Evolutionary conservation across 2,888 invertebrate species (phyloP).

Genomic region (Caenorhabditis panamensis): DNA sequence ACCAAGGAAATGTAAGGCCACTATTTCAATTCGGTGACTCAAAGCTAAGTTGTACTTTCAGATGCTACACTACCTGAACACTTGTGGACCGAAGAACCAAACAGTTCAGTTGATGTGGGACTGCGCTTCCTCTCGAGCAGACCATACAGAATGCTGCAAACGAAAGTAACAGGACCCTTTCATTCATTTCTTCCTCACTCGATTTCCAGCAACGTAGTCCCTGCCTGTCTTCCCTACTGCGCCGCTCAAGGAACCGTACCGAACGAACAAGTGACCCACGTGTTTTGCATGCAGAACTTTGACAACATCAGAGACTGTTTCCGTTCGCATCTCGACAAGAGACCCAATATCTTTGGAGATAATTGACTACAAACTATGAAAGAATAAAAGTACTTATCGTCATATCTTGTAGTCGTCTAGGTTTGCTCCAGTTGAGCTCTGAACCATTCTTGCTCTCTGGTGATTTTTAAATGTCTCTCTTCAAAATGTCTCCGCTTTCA

Average conservation of each 20-base stretch:
- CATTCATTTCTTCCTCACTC: too few relatives aligned
- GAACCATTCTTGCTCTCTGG: not conserved
- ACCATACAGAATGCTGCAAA: constrained; percentile 78
- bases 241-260: constrained; percentile 70
- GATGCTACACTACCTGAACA: constrained; percentile 75
- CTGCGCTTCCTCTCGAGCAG: constrained; percentile 76
- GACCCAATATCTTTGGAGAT: constrained; percentile 79
- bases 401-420: too few relatives aligned
- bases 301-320: constrained; percentile 77
- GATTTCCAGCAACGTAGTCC: constrained; percentile 69
- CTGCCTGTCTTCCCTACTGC: constrained; percentile 76
- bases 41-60: constrained; percentile 26
- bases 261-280: constrained; percentile 76
- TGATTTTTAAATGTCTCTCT: not conserved
- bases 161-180: too few relatives aligned
- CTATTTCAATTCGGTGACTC: not conserved
- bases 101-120: constrained; percentile 79
- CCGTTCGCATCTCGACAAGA: constrained; percentile 73
- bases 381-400: too few relatives aligned
- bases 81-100: constrained; percentile 74
- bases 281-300: constrained; percentile 77
- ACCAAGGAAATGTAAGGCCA: constrained; percentile 74
- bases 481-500: too few relatives aligned
- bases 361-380: constrained; percentile 49
- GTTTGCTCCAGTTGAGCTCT: not conserved